These are phyloP conservation scores for Nymphalis polychloros DNA, from an alignment of 2,888 invertebrate species.

Conservation along the genomic window DNA sequence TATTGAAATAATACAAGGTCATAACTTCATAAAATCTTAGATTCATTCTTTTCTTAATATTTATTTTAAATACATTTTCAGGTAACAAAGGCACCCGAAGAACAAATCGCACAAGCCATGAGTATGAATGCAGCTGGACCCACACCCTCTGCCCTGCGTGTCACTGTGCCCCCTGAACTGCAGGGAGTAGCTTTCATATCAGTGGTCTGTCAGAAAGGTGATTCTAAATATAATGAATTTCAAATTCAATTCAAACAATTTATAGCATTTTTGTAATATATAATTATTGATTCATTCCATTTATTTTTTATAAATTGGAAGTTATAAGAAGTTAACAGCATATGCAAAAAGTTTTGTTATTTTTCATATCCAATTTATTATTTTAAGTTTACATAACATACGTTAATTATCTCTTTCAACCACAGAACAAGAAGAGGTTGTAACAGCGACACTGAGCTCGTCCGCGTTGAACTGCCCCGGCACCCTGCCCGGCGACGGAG, in stretches of 20 bases:
- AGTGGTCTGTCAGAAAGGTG: slow-evolving; percentile 95
- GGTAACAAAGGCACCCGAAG: slow-evolving; percentile 93
- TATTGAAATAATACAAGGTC: no score
- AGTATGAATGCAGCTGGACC: slow-evolving; percentile 67
- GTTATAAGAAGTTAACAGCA: no score
- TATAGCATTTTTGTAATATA: no score
- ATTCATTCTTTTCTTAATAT: no score
- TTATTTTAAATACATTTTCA: slow-evolving; percentile 35
- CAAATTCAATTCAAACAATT: not conserved
- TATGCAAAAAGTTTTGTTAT: not conserved
- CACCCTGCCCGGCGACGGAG: slow-evolving; percentile 77
- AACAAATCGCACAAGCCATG: slow-evolving; percentile 79
- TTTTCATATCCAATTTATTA: not conserved
- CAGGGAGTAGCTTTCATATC: slow-evolving; percentile 98
- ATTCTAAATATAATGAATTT: not conserved
- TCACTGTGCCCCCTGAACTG: slow-evolving; percentile 95
- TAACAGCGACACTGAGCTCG: slow-evolving; percentile 90
- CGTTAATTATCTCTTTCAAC: no score
- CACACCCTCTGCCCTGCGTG: slow-evolving; percentile 89
- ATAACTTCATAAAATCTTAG: no score
- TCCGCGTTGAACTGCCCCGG: slow-evolving; percentile 88
- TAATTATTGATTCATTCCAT: no score
- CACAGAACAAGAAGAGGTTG: slow-evolving; percentile 93
- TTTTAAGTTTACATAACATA: no score
- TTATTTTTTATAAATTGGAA: no score